These are phyloP conservation scores for Neosilurus mollespiculum DNA, from an alignment of 2,797 vertebrate species.

Conservation along the genomic window DNA sequence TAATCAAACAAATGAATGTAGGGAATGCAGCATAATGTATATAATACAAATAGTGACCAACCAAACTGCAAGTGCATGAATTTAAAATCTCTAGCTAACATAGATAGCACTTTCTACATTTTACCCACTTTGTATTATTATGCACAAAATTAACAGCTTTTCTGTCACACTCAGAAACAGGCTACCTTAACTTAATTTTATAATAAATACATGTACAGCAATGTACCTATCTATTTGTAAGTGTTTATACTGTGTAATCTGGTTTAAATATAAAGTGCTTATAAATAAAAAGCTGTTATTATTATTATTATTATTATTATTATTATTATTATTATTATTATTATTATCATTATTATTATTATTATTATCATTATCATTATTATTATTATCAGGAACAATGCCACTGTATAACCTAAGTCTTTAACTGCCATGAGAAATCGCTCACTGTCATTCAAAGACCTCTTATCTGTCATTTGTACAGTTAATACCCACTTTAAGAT, in stretches of 20 bases:
- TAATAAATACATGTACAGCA: background rate
- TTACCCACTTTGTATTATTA: background rate
- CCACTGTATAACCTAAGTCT: conserved; percentile 37
- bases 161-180: conserved; percentile 6
- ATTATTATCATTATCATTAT: background rate
- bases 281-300: background rate
- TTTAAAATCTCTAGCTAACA: background rate
- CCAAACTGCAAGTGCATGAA: background rate
- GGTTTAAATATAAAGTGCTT: background rate
- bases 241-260: background rate
- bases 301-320: conserved; percentile 10
- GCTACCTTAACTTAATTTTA: background rate
- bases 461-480: conserved; percentile 18
- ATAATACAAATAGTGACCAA: background rate
- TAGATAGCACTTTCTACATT: background rate
- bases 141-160: background rate
- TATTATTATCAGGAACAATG: background rate
- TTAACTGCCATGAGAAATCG: conserved; percentile 67
- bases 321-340: conserved; percentile 1
- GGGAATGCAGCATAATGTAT: no score
- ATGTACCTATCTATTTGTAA: background rate
- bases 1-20: background rate
- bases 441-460: conserved; percentile 58
- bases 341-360: background rate
- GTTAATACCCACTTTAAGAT: conserved; percentile 7